phyloP scores from a whole-genome alignment of 2,797 vertebrate species.

The Chiloscyllium punctatum region DNA sequence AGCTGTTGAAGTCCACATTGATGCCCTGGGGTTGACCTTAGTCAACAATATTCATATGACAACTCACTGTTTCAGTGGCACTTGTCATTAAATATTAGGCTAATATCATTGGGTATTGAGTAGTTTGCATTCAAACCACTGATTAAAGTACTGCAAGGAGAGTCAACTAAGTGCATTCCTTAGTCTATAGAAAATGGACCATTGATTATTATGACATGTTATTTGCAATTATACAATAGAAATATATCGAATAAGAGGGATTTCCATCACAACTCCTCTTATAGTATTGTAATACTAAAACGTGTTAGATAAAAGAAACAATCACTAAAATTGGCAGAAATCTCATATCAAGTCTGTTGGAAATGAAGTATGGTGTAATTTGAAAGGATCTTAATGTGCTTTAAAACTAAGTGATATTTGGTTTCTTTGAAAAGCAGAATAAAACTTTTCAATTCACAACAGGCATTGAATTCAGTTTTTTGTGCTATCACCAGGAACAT shows the following conservation, averaged over 20 bases:
- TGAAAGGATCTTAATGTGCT: neutral
- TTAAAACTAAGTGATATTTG: neutral
- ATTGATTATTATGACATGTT: neutral
- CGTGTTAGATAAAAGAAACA: neutral
- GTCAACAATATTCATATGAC: neutral
- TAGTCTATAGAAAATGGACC: neutral
- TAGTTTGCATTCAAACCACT: neutral
- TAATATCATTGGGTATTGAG: neutral
- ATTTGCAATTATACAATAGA: neutral
- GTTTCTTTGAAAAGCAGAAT: neutral
- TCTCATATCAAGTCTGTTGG: neutral
- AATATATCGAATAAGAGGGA: neutral
- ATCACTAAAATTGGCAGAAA: neutral
- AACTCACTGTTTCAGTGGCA: neutral
- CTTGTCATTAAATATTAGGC: neutral
- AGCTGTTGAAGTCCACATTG: too few species aligned
- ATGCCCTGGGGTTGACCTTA: too few species aligned
- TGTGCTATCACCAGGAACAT: neutral
- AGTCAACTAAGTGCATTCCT: neutral
- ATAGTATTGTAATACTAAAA: neutral
- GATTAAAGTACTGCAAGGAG: neutral
- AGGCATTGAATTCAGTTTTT: neutral
- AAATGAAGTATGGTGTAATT: neutral
- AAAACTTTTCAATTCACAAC: neutral
- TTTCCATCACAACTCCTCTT: neutral